phyloP scores from a whole-genome alignment of 1,140 invertebrate species.

The Psix sp. region DNA sequence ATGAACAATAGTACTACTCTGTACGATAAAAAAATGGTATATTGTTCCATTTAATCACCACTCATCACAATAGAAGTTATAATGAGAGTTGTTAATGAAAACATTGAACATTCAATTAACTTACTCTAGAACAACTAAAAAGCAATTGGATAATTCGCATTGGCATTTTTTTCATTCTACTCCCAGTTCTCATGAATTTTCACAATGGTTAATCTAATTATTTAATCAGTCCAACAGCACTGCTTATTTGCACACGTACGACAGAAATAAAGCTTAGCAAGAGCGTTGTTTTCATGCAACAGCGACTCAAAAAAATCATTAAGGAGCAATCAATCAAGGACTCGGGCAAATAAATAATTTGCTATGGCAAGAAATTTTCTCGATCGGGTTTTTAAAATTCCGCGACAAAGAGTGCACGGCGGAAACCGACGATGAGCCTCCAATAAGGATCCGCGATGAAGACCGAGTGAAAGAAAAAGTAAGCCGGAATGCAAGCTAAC shows the following conservation, averaged over 20 bases:
- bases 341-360: conserved; percentile 33
- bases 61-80: too few relatives aligned
- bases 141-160: too few relatives aligned
- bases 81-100: too few relatives aligned
- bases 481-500: conserved; percentile 48
- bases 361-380: conserved; percentile 29
- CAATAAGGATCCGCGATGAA: conserved; percentile 36
- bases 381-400: conserved; percentile 36
- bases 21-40: too few relatives aligned
- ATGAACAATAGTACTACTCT: too few relatives aligned
- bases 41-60: too few relatives aligned
- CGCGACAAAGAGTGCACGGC: conserved; percentile 16
- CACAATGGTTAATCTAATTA: conserved; percentile 34
- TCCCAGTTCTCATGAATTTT: conserved; percentile 41
- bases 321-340: conserved; percentile 36
- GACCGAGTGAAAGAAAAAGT: conserved; percentile 43
- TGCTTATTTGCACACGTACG: conserved; percentile 17
- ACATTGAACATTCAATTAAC: conserved; percentile 43
- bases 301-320: conserved; percentile 9
- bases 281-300: neutral
- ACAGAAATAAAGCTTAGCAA: conserved; percentile 34
- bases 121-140: too few relatives aligned
- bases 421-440: conserved; percentile 19
- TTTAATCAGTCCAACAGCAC: conserved; percentile 16
- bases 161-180: conserved; percentile 30